Evolutionary conservation across 2,888 invertebrate genomes (phyloP).

Genomic region (Temnothorax unifasciatus): DNA sequence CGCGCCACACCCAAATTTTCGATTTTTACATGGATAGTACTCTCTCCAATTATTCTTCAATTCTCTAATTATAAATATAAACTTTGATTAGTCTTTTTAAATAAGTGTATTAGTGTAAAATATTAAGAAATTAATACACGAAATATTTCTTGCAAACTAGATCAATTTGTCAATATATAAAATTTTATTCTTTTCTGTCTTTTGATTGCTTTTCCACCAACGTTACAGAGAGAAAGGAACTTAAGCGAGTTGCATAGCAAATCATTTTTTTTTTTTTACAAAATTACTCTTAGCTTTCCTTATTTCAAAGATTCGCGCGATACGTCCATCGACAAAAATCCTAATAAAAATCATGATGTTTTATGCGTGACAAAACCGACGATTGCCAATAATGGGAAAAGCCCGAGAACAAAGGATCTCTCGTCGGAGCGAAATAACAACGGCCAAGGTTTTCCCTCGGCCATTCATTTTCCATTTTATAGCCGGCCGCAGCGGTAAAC

Average conservation of each 20-base stretch:
- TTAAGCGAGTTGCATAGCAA: neutral
- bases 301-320: neutral
- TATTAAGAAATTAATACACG: neutral
- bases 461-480: constrained; percentile 60
- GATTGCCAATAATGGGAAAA: constrained; percentile 40
- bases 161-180: neutral
- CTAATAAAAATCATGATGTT: constrained; percentile 42
- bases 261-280: too few species aligned
- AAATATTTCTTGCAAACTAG: neutral
- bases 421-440: constrained; percentile 42
- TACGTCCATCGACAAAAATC: neutral
- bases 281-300: neutral
- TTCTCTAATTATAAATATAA: neutral
- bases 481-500: constrained; percentile 38
- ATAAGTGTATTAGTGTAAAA: neutral
- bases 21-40: neutral
- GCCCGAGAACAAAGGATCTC: constrained; percentile 40
- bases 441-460: constrained; percentile 28
- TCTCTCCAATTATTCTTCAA: neutral
- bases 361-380: constrained; percentile 18
- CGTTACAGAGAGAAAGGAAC: neutral
- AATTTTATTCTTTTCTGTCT: neutral
- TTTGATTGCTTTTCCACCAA: neutral
- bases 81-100: neutral
- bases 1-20: constrained; percentile 20